Evolutionary conservation across 2,797 vertebrate genomes (phyloP).

Genomic region (Semotilus atromaculatus): DNA sequence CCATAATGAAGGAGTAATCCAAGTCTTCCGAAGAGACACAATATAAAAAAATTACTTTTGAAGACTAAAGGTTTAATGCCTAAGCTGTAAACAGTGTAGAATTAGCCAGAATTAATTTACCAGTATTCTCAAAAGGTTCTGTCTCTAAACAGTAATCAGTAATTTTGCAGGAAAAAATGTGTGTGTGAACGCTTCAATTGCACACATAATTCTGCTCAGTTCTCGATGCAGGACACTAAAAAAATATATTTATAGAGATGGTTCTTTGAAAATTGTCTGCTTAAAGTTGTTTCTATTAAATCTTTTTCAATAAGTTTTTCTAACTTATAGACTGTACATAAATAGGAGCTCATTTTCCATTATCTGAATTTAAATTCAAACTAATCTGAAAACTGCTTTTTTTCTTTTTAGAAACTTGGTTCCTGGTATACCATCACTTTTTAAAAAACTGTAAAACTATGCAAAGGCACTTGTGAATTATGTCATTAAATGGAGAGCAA

Average conservation of each 20-base stretch:
- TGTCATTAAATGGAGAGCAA: conserved; percentile 59
- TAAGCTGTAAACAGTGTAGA: too few relatives aligned
- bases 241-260: background rate
- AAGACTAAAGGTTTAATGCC: too few relatives aligned
- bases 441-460: conserved; percentile 68
- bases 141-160: too few relatives aligned
- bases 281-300: background rate
- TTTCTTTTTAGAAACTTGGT: background rate
- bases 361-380: background rate
- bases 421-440: conserved; percentile 39
- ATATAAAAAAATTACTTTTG: background rate
- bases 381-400: background rate
- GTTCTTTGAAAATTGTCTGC: background rate
- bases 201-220: too few relatives aligned
- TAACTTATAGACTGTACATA: background rate
- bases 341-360: background rate
- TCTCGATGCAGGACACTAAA: too few relatives aligned
- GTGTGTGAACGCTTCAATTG: too few relatives aligned
- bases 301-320: background rate
- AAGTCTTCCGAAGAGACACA: background rate
- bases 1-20: background rate
- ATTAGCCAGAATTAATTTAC: too few relatives aligned
- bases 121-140: too few relatives aligned
- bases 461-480: conserved; percentile 76
- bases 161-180: too few relatives aligned